Evolutionary conservation across 2,113 vertebrate genomes (phyloP), one percentile per base, ranked within the genome.

Genomic region (Menidia beryllina): DNA sequence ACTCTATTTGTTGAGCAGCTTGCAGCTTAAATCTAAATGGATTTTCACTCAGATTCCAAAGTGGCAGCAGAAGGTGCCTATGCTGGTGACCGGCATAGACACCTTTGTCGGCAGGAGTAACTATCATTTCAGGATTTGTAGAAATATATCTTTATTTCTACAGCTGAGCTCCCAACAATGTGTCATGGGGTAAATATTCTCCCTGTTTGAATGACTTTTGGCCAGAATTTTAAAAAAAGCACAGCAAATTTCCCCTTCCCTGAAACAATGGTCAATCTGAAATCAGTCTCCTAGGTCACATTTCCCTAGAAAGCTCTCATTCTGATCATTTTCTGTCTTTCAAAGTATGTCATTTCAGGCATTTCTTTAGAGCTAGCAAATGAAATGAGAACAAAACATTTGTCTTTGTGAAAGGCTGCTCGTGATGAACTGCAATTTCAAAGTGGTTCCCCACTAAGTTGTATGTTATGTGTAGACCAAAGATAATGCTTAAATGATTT

Each of bases 71-170:
- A 41, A 59, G 71, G 41, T 59, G 79, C 79, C 68, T 85, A 60
- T 38, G 59, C 77, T 15, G 77, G 41, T 69, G 78, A 77, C 81
- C 79, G 71, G 74, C 62, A 70, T 39, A 19, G 8, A 52, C 76
- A 53, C 73, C 84, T 79, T 72, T 68, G 72, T 75, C 79, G 82
- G 79, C 67, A 81, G 82, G 77, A 71, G 63, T 24, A 82, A 54
- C 60, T 54, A 66, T 82, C 84, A 53, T 76, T 84, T 81, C 60
- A 70, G 76, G 86, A 86, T 88, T 88, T 86, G 69, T 60, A 73
- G 51, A 67, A 59, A 77, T 69, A 78, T 85, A 82, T 85, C 77
- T 88, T 54, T 63, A 72, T 84, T 82, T 82, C 56, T 60, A 12
- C 61, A 27, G 43, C 58, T 84, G 86, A 85, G 79, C 88, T 78